Percentiles rank a stretch among this genome's conserved stretches.
These are phyloP conservation scores for Tridacna gigas DNA, from an alignment of 2,888 invertebrate genomes.

Conservation along the genomic window DNA sequence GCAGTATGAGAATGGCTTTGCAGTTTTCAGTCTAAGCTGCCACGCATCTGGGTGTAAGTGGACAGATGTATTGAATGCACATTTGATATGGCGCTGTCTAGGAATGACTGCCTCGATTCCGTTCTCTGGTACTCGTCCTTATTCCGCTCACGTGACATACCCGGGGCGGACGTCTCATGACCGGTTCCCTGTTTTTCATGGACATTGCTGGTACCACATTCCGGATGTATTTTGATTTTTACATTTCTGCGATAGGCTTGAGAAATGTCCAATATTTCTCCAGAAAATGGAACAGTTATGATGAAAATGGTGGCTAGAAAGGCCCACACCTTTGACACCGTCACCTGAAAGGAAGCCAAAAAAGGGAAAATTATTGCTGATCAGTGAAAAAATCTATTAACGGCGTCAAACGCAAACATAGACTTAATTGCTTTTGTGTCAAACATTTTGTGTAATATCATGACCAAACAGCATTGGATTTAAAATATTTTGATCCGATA, in stretches of 20 bases:
- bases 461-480: too few species aligned
- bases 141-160: background rate
- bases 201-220: background rate
- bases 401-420: too few species aligned
- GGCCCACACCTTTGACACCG: constrained; percentile 77
- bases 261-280: constrained; percentile 74
- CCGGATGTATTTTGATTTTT: constrained; percentile 9
- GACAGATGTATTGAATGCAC: constrained; percentile 28
- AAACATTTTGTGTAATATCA: too few species aligned
- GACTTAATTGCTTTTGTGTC: too few species aligned
- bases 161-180: background rate
- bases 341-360: constrained; percentile 69
- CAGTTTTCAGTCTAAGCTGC: too few species aligned
- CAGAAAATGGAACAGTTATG: constrained; percentile 77
- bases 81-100: constrained; percentile 21
- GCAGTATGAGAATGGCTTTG: too few species aligned
- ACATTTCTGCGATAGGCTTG: constrained; percentile 32
- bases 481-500: too few species aligned
- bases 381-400: too few species aligned
- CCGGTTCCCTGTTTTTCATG: background rate
- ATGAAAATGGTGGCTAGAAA: constrained; percentile 80
- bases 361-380: background rate
- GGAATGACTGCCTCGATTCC: background rate
- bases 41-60: constrained; percentile 31
- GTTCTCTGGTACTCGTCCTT: background rate